A percentile compares a stretch with the other conserved stretches of the same genome.
These are phyloP conservation scores for Laticauda laticaudata DNA, from an alignment of 2,113 vertebrate species.

Conservation along the genomic window DNA sequence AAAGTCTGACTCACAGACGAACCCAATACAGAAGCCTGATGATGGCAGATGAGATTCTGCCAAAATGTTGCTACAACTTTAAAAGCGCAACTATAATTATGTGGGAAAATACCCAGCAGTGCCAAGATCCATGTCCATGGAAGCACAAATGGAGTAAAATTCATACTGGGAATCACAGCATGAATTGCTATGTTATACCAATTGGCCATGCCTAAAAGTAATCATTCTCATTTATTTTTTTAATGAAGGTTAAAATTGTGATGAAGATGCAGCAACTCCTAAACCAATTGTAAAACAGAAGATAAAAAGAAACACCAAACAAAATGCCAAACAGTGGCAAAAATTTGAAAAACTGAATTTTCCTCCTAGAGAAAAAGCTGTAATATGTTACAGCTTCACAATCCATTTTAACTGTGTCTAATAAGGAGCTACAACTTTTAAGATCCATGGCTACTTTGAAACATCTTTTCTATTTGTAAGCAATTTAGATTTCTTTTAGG, in stretches of 20 bases:
- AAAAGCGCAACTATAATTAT: too few relatives aligned
- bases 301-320: neutral
- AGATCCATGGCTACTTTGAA: slow-evolving; percentile 1
- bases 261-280: neutral
- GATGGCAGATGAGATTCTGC: too few relatives aligned
- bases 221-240: neutral
- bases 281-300: neutral
- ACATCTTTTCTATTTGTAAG: slow-evolving; percentile 19
- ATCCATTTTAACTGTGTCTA: slow-evolving; percentile 2
- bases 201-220: neutral
- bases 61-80: too few relatives aligned
- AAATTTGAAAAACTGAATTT: neutral
- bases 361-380: neutral
- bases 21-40: too few relatives aligned
- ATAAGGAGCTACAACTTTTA: slow-evolving; percentile 19
- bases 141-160: neutral
- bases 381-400: neutral
- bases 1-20: too few relatives aligned
- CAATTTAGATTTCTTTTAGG: slow-evolving; percentile 3
- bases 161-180: neutral
- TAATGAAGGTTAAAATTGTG: neutral
- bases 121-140: neutral
- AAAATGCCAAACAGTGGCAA: neutral
- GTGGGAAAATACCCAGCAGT: neutral
- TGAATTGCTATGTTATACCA: neutral